Evolutionary conservation across 2,797 vertebrate genomes (phyloP).

Genomic region (Tauraco hartlaubi): DNA sequence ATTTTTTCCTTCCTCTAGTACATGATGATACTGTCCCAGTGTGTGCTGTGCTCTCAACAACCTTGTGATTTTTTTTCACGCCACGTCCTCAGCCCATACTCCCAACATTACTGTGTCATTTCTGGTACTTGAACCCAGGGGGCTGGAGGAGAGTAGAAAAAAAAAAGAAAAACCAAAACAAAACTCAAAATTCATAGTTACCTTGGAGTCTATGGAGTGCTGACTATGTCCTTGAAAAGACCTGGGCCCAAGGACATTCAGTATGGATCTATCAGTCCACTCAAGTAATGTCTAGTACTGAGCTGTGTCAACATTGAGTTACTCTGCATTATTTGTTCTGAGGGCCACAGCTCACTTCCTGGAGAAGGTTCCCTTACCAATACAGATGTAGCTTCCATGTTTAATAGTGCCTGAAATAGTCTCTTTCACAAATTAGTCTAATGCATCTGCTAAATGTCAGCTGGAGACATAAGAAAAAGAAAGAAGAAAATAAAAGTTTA

Average conservation of each 20-base stretch:
- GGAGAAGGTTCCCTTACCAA: background rate
- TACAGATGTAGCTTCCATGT: background rate
- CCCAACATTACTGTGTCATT: background rate
- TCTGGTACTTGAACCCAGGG: background rate
- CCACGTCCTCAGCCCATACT: background rate
- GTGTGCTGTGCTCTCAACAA: fast-evolving
- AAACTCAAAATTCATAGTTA: background rate
- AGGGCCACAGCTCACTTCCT: background rate
- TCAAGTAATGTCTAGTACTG: background rate
- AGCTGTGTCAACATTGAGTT: background rate
- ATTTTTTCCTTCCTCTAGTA: background rate
- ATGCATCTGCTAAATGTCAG: background rate
- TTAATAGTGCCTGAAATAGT: background rate
- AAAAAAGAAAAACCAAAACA: background rate
- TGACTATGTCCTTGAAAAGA: background rate
- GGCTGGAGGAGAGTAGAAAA: background rate
- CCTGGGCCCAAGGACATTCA: background rate
- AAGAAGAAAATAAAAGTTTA: background rate
- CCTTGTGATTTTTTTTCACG: background rate
- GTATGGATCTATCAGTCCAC: background rate
- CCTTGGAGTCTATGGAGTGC: background rate
- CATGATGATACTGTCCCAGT: background rate
- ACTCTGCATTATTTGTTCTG: background rate
- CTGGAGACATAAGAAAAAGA: background rate
- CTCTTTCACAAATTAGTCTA: background rate